These are phyloP conservation scores for Meloidogyne exigua DNA, from an alignment of 1,140 invertebrate genomes.

Conservation along the genomic window DNA sequence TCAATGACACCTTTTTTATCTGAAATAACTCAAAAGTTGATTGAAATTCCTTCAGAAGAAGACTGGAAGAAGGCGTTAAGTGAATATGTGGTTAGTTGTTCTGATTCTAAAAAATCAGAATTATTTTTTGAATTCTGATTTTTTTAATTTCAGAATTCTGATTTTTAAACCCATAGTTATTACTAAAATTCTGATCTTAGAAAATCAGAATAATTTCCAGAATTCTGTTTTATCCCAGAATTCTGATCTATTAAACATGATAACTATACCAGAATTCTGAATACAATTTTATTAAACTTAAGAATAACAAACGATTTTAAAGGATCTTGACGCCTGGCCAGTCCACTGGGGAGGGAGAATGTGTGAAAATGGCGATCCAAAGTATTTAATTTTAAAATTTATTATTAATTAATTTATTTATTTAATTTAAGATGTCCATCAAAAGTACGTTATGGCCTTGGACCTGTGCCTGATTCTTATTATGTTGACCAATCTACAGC, in stretches of 20 bases:
- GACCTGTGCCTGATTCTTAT: slow-evolving; percentile 60
- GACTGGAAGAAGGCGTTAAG: slow-evolving; percentile 57
- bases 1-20: slow-evolving; percentile 61
- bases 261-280: not conserved
- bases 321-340: slow-evolving; percentile 59
- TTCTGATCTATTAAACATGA: not conserved
- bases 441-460: slow-evolving; percentile 58
- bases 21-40: slow-evolving; percentile 56
- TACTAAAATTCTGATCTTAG: too few species aligned
- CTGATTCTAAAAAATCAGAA: not conserved
- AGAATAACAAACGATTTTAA: not conserved
- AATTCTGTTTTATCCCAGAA: not conserved
- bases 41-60: slow-evolving; percentile 62
- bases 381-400: slow-evolving; percentile 36
- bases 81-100: slow-evolving; percentile 48
- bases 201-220: not conserved
- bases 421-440: slow-evolving; percentile 60
- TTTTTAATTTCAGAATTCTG: not conserved
- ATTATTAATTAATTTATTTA: too few species aligned
- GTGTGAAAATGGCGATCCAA: slow-evolving; percentile 62
- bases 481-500: slow-evolving; percentile 50
- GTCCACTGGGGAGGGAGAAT: slow-evolving; percentile 61
- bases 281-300: too few species aligned
- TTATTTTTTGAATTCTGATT: too few species aligned
- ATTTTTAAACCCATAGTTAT: not conserved